Evolutionary conservation across 2,888 invertebrate species (phyloP), one percentile per base, ranked within the genome.

Genomic region (Polyommatus iphigenia): DNA sequence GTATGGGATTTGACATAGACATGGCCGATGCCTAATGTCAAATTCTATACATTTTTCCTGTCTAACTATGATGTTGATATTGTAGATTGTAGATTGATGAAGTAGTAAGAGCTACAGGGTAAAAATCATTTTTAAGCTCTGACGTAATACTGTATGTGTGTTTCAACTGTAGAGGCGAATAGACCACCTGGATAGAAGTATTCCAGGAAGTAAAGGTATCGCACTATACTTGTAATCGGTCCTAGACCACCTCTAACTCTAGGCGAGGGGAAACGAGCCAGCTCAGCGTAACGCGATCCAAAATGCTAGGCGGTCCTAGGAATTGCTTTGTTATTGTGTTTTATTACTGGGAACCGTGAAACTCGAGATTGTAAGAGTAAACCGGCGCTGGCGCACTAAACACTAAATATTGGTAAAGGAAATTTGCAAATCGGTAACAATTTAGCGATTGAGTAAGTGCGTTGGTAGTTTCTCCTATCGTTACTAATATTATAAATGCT

Each of bases 201-300:
- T 67, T 15, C 29, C 29, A 6, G 67, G 67, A 67, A 32, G 67
- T 32, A 32, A 32, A 67, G 29, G 62, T 24, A 24, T 18, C 10
- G 18, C 8, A 8, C 36, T 18, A 71, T 36, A 41, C 29, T 54
- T 54, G 54, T 50, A 54, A 54, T 75, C 50, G 75, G 29, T 75
- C 54, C 50, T 50, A 50, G 75, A 75, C 75, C 75, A 24, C 72
- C 24, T 50, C 46, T 13, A 32, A 62, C 62, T 62, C 50, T 54
- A 54, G 50, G 18, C 50, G 29, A 29, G 3, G 54, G 50, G 50
- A 75, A 50, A 75, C 8, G 15, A 54, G 29, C 50, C 10, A 75
- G 50, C 50, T 50, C 73, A 46, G 73, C 75, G 75, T 50, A 75
- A 75, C 75, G 75, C 75, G 75, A 75, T 75, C 75, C 75, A 24